Conservation (phyloP, 2,113 vertebrate genomes). For the Calidris pugnax region DNA sequence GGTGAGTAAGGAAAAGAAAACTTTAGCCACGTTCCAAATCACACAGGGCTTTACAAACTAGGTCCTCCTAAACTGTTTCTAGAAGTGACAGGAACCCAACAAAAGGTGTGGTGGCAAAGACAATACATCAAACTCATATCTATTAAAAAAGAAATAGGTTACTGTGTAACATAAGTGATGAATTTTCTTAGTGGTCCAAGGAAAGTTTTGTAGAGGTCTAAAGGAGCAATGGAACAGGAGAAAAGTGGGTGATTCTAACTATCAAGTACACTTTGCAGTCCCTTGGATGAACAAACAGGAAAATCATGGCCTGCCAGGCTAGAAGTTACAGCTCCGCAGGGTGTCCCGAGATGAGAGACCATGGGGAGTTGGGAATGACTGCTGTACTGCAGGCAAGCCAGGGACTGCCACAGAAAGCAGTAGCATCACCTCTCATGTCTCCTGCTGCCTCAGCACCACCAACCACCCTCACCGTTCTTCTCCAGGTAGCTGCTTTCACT, state of each 20-base stretch:
- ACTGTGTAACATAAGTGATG: not conserved
- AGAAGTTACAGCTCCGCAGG: not conserved
- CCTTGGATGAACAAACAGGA: not conserved
- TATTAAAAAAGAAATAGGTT: not conserved
- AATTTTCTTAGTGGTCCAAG: not conserved
- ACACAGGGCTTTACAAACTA: not conserved
- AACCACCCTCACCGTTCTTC: not conserved
- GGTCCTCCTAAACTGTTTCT: not conserved
- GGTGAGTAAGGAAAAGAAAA: not conserved
- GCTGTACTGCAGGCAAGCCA: not conserved
- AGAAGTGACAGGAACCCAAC: not conserved
- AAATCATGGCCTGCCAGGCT: not conserved
- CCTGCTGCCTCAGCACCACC: not conserved
- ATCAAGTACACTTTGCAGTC: not conserved
- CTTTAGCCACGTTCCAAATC: not conserved
- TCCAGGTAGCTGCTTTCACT: not conserved
- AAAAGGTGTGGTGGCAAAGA: not conserved
- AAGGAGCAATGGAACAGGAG: not conserved
- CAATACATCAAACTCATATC: not conserved
- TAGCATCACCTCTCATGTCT: rapidly evolving
- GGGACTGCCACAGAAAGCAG: not conserved
- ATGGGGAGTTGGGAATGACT: not conserved
- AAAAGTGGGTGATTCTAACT: not conserved
- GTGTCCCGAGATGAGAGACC: rapidly evolving
- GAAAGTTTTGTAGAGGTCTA: not conserved